Base-by-base conservation (phyloP, 2,797 vertebrate genomes). In the Galagoides demidoff region DNA sequence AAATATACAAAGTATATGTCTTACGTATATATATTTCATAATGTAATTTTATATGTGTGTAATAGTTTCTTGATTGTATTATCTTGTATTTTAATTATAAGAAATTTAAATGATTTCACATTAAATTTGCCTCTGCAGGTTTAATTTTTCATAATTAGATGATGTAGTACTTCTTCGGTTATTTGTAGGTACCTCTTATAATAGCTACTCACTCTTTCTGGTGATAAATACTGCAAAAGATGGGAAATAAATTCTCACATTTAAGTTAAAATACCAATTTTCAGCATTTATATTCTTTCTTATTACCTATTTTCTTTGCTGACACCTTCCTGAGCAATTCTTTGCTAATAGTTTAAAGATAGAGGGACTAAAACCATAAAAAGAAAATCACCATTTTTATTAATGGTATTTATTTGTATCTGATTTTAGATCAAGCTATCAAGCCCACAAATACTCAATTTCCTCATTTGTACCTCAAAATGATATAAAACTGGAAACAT, bases 211-310 rank as follows among this genome's bases (percentile, higher is more conserved):
- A 37, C 11, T 55, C 14, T 57, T 76, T 74, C 20, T 95, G 39
- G 57, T 78, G 59, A 77, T 73, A 6, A 95, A 34, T 49, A 63
- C 34, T 71, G 64, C 76, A n/a, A 93, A 89, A 86, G 79, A n/a
- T 84, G 19, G 34, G 78, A 90, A 85, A 39, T 9, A 73, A 92
- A 83, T 83, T 29, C 14, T 74, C 9, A 89, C 2, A 61, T 57
- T 45, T 70, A 59, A 55, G 34, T 63, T 23, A 68, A 63, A 81
- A 71, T 61, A 37, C 45, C 37, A 4, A 85, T 64, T 68, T 68
- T 71, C 2, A 81, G n/a, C 11, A 23, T 85, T 70, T 85, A 17
- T 73, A 39, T 89, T 57, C 90, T 76, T 95, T 78, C 16, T 7
- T 66, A 37, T 82, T 76, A 39, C 86, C 4, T 85, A 23, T 85